A percentile compares a stretch with the other conserved stretches of the same genome.
Conservation (phyloP, 2,113 vertebrate species). For the Pagrus major region DNA sequence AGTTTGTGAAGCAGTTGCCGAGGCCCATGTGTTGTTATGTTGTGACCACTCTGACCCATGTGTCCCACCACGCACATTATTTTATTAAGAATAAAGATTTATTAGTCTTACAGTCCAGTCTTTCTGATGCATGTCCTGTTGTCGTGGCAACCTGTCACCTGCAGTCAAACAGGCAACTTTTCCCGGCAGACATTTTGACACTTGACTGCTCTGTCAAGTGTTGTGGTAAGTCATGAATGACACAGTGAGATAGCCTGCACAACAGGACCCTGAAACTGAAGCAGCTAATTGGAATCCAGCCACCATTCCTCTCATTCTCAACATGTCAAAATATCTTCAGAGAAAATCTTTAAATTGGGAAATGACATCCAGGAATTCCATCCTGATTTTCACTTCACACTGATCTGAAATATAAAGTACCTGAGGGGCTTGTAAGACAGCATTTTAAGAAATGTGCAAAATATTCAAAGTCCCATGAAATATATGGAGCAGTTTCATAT, state of each 20-base stretch:
- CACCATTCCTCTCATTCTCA: not conserved
- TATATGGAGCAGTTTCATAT: not conserved
- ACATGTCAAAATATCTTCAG: not conserved
- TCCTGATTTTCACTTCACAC: not conserved
- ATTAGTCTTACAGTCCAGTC: constrained; percentile 48
- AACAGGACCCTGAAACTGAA: not conserved
- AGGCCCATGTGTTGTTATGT: constrained; percentile 68
- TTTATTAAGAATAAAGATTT: constrained; percentile 83
- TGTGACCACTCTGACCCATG: constrained; percentile 63
- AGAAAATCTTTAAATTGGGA: not conserved
- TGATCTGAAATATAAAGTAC: not conserved
- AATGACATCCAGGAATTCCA: not conserved
- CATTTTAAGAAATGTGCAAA: not conserved
- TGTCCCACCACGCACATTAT: constrained; percentile 65
- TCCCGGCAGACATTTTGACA: not conserved
- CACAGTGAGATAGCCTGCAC: not conserved
- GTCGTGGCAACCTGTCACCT: not conserved
- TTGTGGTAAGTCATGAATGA: not conserved
- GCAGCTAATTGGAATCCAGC: not conserved
- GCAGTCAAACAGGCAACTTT: not conserved
- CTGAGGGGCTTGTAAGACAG: not conserved
- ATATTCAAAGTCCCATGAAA: not conserved
- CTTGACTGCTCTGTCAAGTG: not conserved
- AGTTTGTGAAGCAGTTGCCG: constrained; percentile 42
- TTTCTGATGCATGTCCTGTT: constrained; percentile 29